Base-by-base conservation (phyloP, 2,888 invertebrate genomes). In the Erannis defoliaria region DNA sequence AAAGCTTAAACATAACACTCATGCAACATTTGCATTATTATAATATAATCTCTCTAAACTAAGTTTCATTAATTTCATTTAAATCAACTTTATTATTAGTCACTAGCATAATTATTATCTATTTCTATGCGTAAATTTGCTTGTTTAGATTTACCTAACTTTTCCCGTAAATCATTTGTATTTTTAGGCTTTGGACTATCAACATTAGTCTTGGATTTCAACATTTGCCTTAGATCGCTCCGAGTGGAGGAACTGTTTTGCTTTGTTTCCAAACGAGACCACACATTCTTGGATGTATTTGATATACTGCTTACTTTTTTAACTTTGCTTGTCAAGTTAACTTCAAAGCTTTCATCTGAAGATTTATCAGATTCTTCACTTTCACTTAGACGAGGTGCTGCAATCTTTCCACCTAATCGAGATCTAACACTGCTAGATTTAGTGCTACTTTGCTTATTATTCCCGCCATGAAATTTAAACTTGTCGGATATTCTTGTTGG, bases 231-330 rank as follows among this genome's bases (percentile, higher is more conserved):
- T 66, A 92, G 81, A 71, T 91, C 93, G 76, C 75, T 88, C 60
- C 78, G 75, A 46, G 71, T 66, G 67, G 60, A 75, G 46, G 67
- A 59, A 64, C 70, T 73, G 62, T 65, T 77, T 31, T 76, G 71
- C 69, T 80, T 82, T 53, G 64, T 78, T 68, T 94, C 94, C 67
- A 94, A 78, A 81, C 94, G 89, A 5, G 94, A 90, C 94, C 94
- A 95, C 5, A 95, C 94, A 75, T 89, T 94, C 5, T 87, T 89
- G 14, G 85, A 81, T 51, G 83, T 82, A 53, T 81, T 86, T 40
- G 84, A 84, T 59, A 72, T 70, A 75, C 84, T 81, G 40, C 73
- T 79, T 10, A 92, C 82, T 80, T 85, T 91, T 75, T 93, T 90
- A 45, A 94, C 94, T 72, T 93, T 90, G 73, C 94, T 94, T 78